phyloP scores from a whole-genome alignment of 2,797 vertebrate species.

The Huso huso region DNA sequence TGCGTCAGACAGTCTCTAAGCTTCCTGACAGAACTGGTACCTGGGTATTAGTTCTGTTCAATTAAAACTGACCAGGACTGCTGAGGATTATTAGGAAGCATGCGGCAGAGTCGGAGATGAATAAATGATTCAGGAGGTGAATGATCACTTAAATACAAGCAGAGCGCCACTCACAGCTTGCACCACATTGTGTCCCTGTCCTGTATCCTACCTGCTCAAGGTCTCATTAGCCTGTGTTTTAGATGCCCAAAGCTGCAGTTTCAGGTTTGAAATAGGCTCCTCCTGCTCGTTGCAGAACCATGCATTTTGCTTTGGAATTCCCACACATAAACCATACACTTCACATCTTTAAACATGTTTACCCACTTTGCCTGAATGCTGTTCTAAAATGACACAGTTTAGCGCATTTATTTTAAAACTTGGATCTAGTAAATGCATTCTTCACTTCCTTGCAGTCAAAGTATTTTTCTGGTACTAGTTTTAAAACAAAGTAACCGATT shows the following conservation, averaged over 20 bases:
- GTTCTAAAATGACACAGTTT: background rate
- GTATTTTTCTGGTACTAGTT: no score
- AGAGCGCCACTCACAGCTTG: no score
- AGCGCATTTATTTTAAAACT: background rate
- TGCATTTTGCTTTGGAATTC: no score
- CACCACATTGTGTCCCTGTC: no score
- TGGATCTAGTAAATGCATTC: no score
- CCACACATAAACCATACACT: no score
- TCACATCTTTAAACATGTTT: no score
- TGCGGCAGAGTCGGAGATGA: slow-evolving; percentile 13
- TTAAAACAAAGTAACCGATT: no score
- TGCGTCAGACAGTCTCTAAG: slow-evolving; percentile 13
- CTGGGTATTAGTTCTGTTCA: slow-evolving; percentile 30
- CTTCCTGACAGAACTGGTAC: slow-evolving; percentile 7
- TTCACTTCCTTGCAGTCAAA: no score
- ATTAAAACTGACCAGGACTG: slow-evolving; percentile 23
- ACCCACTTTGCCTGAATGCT: no score
- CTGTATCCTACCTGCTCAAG: slow-evolving; percentile 3
- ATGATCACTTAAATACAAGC: background rate
- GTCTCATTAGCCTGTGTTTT: background rate
- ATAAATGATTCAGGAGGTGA: slow-evolving; percentile 18
- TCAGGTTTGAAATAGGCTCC: no score
- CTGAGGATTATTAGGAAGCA: slow-evolving; percentile 27
- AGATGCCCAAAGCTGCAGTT: no score
- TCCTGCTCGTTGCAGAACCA: background rate